Conservation (phyloP, 2,888 invertebrate genomes). For the Drosophila meridionalis region DNA sequence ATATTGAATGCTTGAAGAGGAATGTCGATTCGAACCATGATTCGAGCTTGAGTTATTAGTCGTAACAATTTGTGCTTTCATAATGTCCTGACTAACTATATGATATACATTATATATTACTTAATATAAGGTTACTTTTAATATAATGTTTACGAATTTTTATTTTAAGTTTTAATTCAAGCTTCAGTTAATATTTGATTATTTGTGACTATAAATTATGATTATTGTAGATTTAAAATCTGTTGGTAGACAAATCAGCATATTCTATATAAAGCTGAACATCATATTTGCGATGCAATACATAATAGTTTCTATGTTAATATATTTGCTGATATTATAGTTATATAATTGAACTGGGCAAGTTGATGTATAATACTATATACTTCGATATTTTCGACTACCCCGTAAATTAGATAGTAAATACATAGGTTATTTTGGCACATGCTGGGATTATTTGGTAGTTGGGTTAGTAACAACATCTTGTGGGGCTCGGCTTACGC, state of each 20-base stretch:
- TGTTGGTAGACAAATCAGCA: not conserved
- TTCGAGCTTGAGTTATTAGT: not conserved
- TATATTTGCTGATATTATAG: not conserved
- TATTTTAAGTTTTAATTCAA: not conserved
- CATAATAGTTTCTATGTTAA: not conserved
- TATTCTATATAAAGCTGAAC: slow-evolving; percentile 1
- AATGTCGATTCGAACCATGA: not conserved
- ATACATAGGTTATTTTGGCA: slow-evolving; percentile 10
- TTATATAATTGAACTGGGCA: not conserved
- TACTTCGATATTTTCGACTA: not conserved
- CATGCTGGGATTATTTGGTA: slow-evolving; percentile 46
- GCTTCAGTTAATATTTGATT: slow-evolving; percentile 1
- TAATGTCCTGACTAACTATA: not conserved
- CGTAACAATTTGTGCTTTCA: not conserved
- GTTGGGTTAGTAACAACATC: slow-evolving; percentile 72
- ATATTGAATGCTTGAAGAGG: not conserved
- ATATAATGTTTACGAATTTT: not conserved
- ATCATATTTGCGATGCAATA: not conserved
- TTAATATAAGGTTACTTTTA: not conserved
- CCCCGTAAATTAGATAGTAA: not conserved
- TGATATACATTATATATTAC: not conserved
- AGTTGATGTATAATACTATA: not conserved
- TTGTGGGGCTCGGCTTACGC: slow-evolving; percentile 71
- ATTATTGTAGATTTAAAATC: not conserved
- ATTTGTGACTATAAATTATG: not conserved